A percentile compares a stretch with the other conserved stretches of the same genome.
Conservation (phyloP, 2,888 invertebrate genomes). For the Meiosimyza decipiens region DNA sequence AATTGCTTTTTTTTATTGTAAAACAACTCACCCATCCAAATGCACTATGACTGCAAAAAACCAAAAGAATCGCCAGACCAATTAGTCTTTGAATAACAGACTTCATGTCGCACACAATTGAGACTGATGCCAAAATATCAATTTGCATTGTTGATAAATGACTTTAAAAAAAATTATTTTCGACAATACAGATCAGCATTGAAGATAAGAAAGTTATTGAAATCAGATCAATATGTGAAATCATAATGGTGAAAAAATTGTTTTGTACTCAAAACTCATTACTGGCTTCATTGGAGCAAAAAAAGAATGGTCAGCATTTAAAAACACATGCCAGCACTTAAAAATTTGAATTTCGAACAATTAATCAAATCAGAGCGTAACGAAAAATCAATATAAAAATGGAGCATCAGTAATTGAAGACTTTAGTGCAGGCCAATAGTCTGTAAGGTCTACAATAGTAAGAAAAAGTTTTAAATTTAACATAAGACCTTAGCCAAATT, state of each 20-base stretch:
- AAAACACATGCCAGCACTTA: not conserved
- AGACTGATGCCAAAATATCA: slow-evolving; percentile 42
- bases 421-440: not conserved
- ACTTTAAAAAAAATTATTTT: not conserved
- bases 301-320: slow-evolving; percentile 35
- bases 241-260: too few relatives aligned
- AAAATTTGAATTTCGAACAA: not conserved
- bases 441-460: not conserved
- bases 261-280: not conserved
- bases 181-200: too few relatives aligned
- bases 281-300: slow-evolving; percentile 46
- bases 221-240: too few relatives aligned
- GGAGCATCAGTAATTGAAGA: not conserved
- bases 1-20: not conserved
- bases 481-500: not conserved
- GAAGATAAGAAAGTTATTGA: too few relatives aligned
- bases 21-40: slow-evolving; percentile 56
- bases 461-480: too few relatives aligned
- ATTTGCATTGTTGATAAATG: slow-evolving; percentile 24
- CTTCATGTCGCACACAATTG: slow-evolving; percentile 48
- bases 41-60: slow-evolving; percentile 42
- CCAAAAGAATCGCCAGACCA: slow-evolving; percentile 42
- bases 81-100: slow-evolving; percentile 45
- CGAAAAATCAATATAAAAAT: slow-evolving; percentile 9
- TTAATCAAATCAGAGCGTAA: not conserved